Evolutionary conservation across 2,888 invertebrate genomes (phyloP).

Genomic region (Carcina quercana): DNA sequence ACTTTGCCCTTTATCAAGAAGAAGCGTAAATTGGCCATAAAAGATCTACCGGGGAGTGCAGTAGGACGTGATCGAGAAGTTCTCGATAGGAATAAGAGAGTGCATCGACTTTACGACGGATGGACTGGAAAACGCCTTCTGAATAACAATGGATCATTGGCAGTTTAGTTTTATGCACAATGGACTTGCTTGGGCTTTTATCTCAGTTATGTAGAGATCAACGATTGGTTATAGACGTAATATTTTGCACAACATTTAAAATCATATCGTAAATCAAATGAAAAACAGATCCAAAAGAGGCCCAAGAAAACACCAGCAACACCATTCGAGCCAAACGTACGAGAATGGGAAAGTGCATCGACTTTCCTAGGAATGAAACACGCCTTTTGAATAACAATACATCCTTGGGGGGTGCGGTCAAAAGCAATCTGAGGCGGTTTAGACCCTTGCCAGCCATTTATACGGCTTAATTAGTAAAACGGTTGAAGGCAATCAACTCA

Average conservation of each 20-base stretch:
- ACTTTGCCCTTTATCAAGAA: not conserved
- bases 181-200: no score
- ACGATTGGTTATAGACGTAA: no score
- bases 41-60: conserved; percentile 33
- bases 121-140: conserved; percentile 41
- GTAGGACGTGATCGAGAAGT: conserved; percentile 34
- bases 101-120: conserved; percentile 47
- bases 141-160: conserved; percentile 48
- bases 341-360: not conserved
- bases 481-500: no score
- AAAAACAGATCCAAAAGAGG: no score
- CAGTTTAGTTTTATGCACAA: no score
- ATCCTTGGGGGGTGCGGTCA: conserved; percentile 26
- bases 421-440: conserved; percentile 49
- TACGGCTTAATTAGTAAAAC: conserved; percentile 50
- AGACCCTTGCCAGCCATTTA: conserved; percentile 40
- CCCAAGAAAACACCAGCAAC: no score
- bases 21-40: conserved; percentile 39
- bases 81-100: conserved; percentile 36
- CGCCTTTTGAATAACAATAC: conserved; percentile 11
- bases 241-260: no score
- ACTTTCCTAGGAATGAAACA: not conserved
- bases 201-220: no score
- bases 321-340: no score
- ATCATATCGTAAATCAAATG: no score